Conservation (phyloP, 2,797 vertebrate genomes). For the Gymnocypris eckloni region DNA sequence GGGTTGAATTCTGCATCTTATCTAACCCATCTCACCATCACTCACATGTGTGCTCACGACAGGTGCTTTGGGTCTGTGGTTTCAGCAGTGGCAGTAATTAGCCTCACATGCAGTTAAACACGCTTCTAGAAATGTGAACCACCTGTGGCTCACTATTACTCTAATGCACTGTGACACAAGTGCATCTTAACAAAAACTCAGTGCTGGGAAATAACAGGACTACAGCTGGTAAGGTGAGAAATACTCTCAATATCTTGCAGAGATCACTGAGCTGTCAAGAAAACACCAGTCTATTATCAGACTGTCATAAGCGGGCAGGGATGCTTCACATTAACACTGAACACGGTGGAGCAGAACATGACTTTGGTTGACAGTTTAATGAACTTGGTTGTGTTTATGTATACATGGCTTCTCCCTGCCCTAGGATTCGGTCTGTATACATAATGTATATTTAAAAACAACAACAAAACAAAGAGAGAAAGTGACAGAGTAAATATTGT, state of each 20-base stretch:
- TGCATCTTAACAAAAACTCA: neutral
- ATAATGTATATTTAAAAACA: neutral
- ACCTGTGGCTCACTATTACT: constrained; percentile 20
- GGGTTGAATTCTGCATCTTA: constrained; percentile 33
- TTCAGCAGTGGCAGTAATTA: constrained; percentile 29
- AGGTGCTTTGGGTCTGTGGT: constrained; percentile 14
- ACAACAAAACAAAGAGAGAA: neutral
- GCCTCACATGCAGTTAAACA: constrained; percentile 29
- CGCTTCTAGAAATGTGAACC: neutral
- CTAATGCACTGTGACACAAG: constrained; percentile 4
- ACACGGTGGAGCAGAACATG: neutral
- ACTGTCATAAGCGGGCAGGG: neutral
- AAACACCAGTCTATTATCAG: constrained; percentile 5
- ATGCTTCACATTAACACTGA: neutral
- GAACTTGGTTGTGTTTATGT: neutral
- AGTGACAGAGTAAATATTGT: neutral
- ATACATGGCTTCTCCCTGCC: neutral
- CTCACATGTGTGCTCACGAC: constrained; percentile 3
- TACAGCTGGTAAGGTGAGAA: constrained; percentile 14
- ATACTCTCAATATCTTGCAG: neutral
- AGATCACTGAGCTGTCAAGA: constrained; percentile 11
- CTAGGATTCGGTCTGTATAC: neutral
- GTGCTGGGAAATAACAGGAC: neutral
- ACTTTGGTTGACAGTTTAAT: neutral
- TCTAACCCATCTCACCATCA: constrained; percentile 17